Percentiles rank a stretch among this genome's conserved stretches.
Evolutionary conservation across 2,797 vertebrate species (phyloP).

Genomic region (Sebastiscus albofasciatus): DNA sequence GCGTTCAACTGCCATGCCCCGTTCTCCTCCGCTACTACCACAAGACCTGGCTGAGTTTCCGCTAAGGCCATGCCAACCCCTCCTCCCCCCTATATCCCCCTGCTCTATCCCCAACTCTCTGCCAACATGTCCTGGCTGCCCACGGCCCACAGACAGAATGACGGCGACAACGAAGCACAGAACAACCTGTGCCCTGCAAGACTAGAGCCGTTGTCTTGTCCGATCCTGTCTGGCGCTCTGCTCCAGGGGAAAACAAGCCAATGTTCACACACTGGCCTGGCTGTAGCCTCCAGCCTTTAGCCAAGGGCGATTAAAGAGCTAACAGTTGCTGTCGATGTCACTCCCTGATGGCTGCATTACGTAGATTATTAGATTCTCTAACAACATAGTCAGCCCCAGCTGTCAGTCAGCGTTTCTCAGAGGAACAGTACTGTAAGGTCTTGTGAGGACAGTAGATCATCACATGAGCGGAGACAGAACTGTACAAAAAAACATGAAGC

Average conservation of each 20-base stretch:
- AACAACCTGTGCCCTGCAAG: conserved; percentile 58
- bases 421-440: conserved; percentile 23
- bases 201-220: conserved; percentile 41
- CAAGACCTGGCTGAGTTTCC: conserved; percentile 41
- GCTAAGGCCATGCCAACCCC: conserved; percentile 30
- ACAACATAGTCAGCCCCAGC: conserved; percentile 33
- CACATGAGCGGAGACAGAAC: conserved; percentile 19
- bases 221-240: conserved; percentile 18
- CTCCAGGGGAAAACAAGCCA: conserved; percentile 39
- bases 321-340: conserved; percentile 62
- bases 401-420: conserved; percentile 42
- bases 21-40: conserved; percentile 31
- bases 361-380: conserved; percentile 41
- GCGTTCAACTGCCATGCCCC: conserved; percentile 14
- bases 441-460: conserved; percentile 46
- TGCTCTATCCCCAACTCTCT: conserved; percentile 7
- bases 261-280: conserved; percentile 59
- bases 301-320: conserved; percentile 61
- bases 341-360: conserved; percentile 58
- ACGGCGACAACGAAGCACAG: conserved; percentile 41
- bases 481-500: conserved; percentile 44
- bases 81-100: not conserved
- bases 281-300: conserved; percentile 30
- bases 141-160: conserved; percentile 48
- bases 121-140: conserved; percentile 56